A percentile compares a stretch with the other conserved stretches of the same genome.
These are phyloP conservation scores for Apis laboriosa DNA, from an alignment of 1,140 invertebrate species.

Conservation along the genomic window DNA sequence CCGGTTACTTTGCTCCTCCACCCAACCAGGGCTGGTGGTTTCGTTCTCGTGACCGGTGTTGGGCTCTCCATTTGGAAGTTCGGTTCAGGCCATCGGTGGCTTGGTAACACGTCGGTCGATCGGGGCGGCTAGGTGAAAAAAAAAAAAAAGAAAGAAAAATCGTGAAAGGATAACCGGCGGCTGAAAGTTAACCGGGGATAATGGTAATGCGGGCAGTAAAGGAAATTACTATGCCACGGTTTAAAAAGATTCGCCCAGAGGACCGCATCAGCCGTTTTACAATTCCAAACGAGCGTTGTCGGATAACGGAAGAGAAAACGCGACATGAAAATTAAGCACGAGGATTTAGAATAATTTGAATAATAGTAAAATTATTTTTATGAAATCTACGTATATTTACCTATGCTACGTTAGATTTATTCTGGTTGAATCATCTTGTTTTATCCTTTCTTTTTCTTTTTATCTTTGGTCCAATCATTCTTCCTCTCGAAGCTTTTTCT, in stretches of 20 bases:
- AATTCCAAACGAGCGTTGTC: constrained; percentile 25
- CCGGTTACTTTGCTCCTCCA: constrained; percentile 82
- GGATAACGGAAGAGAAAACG: background rate
- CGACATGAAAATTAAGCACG: background rate
- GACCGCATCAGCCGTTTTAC: constrained; percentile 37
- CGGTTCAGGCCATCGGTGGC: constrained; percentile 81
- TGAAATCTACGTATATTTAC: background rate
- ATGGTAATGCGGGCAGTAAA: constrained; percentile 56
- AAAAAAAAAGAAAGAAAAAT: background rate
- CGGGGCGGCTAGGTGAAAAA: background rate
- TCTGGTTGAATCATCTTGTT: background rate
- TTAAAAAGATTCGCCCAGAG: constrained; percentile 42
- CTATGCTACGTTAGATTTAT: too few species aligned
- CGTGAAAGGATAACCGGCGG: constrained; percentile 34
- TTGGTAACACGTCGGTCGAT: constrained; percentile 39
- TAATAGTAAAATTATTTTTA: constrained; percentile 21
- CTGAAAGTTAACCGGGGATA: constrained; percentile 32
- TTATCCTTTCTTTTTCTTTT: too few species aligned
- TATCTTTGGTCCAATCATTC: background rate
- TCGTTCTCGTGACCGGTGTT: constrained; percentile 60
- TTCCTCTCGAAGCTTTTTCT: background rate
- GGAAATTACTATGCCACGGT: constrained; percentile 57
- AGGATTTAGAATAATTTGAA: background rate
- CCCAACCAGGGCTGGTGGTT: constrained; percentile 83
- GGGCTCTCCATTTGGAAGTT: constrained; percentile 77